Evolutionary conservation across 2,113 vertebrate species (phyloP), one percentile per base, ranked within the genome.

Genomic region (Megaleporinus macrocephalus): DNA sequence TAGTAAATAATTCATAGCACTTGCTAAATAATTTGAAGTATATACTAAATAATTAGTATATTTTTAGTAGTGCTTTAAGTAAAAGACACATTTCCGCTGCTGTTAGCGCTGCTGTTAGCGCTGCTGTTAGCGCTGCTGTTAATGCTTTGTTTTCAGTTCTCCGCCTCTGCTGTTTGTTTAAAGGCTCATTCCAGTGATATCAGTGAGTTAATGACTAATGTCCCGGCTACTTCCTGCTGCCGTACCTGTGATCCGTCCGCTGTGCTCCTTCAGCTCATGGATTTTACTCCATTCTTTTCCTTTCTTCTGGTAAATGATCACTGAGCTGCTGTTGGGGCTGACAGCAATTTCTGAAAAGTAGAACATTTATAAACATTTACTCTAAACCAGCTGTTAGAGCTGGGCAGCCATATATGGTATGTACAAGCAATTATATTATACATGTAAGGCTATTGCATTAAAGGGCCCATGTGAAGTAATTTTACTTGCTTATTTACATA

Each of bases 211-310:
- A 70, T 74, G 75, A 81, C 69, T 86, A 82, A 84, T 63, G 55
- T 80, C 20, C 49, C 53, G n/a, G 55, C 47, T 20, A 27, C 59
- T 80, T 81, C 81, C 59, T 74, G 73, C 30, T 29, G 27, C 18
- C 18, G 65, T 74, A 95, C 95, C 95, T 88, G 95, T 95, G 84
- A 95, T 94, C 0, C 92, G 91, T 12, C 94, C 95, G 20, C 93
- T 95, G 90, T 95, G 95, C 80, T 95, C 94, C 0, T 82, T 93
- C 63, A 95, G 90, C 82, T 94, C 95, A 2, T 95, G 93, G 83
- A 93, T 92, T 84, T 94, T 94, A 12, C 33, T 53, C 95, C 95
- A 95, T 0, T 93, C 93, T 59, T 92, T 92, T 30, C 86, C 92
- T 51, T 92, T 92, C 86, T 90, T 95, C 86, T 95, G 91, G 78